These are phyloP conservation scores for Melanargia galathea DNA, from an alignment of 2,888 invertebrate genomes.

Conservation along the genomic window DNA sequence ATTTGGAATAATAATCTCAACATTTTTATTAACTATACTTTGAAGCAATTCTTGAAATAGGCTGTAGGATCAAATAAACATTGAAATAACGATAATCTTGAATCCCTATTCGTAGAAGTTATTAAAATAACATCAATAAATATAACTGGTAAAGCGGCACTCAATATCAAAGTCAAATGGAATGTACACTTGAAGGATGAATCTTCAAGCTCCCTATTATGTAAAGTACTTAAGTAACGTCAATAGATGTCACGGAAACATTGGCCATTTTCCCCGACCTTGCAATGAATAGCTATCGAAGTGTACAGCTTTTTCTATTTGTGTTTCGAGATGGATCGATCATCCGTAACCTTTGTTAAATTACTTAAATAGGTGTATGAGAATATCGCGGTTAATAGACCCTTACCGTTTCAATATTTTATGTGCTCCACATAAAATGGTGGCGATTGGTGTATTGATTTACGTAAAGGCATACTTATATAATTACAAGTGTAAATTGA, in stretches of 20 bases:
- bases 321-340: constrained; percentile 34
- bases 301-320: constrained; percentile 24
- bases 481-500: too few species aligned
- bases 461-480: not conserved
- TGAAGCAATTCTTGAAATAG: too few species aligned
- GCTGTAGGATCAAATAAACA: too few species aligned
- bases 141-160: not conserved
- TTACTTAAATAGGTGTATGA: not conserved
- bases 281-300: constrained; percentile 16
- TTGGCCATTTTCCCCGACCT: constrained; percentile 25
- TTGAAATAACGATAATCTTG: too few species aligned
- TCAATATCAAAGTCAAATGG: constrained; percentile 3
- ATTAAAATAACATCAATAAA: not conserved
- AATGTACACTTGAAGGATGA: constrained; percentile 2
- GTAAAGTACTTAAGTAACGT: constrained; percentile 16
- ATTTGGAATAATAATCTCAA: too few species aligned
- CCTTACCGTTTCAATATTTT: constrained; percentile 7
- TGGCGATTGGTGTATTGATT: not conserved
- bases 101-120: not conserved
- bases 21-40: too few species aligned
- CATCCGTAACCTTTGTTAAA: constrained; percentile 11
- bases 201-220: constrained; percentile 15
- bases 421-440: not conserved
- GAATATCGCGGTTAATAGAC: constrained; percentile 3
- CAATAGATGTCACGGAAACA: constrained; percentile 15